Evolutionary conservation across 2,888 invertebrate species (phyloP).

Genomic region (Danaus chrysippus): DNA sequence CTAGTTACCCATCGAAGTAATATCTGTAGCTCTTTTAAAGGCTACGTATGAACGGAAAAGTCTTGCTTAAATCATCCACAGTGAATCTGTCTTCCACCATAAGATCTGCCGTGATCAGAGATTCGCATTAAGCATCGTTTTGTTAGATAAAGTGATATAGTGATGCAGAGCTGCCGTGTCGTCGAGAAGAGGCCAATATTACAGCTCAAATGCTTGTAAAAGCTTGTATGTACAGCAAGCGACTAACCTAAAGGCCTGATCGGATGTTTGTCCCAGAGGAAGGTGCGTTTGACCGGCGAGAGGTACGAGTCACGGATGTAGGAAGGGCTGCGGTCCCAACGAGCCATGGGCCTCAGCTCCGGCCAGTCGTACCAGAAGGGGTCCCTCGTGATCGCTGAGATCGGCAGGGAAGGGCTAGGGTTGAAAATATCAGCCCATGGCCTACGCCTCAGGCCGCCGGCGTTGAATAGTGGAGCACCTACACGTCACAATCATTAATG

Average conservation of each 20-base stretch:
- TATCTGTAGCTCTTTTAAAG: conserved; percentile 68
- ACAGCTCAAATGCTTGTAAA: conserved; percentile 56
- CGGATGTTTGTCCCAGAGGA: conserved; percentile 95
- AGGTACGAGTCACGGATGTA: conserved; percentile 92
- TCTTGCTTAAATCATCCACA: conserved; percentile 71
- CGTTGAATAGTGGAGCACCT: conserved; percentile 86
- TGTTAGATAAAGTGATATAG: conserved; percentile 25
- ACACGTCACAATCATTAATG: conserved; percentile 60
- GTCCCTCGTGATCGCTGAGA: conserved; percentile 90
- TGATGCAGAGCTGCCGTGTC: conserved; percentile 30
- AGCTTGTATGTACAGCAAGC: conserved; percentile 61
- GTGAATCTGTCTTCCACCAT: conserved; percentile 71
- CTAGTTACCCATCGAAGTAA: conserved; percentile 36
- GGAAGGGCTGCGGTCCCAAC: conserved; percentile 86
- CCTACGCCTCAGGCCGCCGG: conserved; percentile 80
- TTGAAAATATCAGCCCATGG: conserved; percentile 86
- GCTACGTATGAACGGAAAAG: conserved; percentile 74
- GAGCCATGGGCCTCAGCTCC: conserved; percentile 86
- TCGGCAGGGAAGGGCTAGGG: conserved; percentile 87
- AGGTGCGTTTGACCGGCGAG: conserved; percentile 94
- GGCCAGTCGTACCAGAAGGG: conserved; percentile 94
- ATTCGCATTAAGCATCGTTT: conserved; percentile 33
- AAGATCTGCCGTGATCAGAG: conserved; percentile 67
- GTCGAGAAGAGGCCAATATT: conserved; percentile 56
- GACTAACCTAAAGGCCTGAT: conserved; percentile 93